Evolutionary conservation across 2,113 vertebrate species (phyloP).

Genomic region (Ailurus styani): DNA sequence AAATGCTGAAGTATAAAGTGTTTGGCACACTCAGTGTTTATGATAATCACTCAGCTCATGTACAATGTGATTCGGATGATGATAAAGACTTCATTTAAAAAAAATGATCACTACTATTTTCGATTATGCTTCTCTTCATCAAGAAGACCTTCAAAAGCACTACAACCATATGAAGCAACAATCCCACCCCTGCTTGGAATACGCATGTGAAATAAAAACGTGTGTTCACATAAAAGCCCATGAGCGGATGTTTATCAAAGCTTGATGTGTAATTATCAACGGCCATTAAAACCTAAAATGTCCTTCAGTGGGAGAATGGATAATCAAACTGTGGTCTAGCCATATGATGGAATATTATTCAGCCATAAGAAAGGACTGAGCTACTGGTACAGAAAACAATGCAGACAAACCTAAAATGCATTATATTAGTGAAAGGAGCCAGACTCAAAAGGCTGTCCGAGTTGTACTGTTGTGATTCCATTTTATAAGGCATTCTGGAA

Average conservation of each 20-base stretch:
- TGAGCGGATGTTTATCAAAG: neutral
- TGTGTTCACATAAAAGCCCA: neutral
- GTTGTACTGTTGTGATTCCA: neutral
- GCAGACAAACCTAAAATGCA: neutral
- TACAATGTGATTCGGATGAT: neutral
- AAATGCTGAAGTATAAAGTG: neutral
- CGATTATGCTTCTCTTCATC: neutral
- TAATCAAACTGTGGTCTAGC: neutral
- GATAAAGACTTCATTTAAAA: neutral
- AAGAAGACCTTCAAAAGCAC: neutral
- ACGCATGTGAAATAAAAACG: neutral
- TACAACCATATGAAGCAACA: neutral
- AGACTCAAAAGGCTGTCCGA: neutral
- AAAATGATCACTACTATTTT: neutral
- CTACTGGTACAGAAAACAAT: neutral
- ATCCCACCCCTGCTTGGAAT: neutral
- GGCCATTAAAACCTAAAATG: neutral
- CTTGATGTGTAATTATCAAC: neutral
- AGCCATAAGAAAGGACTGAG: neutral
- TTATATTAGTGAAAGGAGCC: neutral
- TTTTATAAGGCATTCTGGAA: slow-evolving; percentile 29
- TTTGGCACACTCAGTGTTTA: neutral
- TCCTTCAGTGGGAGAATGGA: neutral
- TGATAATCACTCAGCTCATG: neutral
- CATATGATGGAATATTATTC: neutral